These are phyloP conservation scores for Aptenodytes forsteri DNA, from an alignment of 2,113 vertebrate species.

Conservation along the genomic window DNA sequence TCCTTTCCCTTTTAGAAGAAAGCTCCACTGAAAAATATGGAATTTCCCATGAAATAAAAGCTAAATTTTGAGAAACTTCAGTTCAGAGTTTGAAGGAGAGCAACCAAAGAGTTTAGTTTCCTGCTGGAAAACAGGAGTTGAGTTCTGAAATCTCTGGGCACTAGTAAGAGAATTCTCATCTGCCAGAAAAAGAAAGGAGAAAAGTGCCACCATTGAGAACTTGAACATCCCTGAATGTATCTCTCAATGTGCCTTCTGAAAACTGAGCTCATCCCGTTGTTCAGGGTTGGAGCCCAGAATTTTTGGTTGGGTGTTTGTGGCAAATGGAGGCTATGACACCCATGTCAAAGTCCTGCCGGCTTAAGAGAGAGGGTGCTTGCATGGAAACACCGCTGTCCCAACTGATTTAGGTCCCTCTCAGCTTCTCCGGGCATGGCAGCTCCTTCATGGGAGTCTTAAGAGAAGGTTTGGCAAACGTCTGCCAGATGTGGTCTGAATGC, in stretches of 20 bases:
- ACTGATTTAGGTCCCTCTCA: not conserved
- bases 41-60: not conserved
- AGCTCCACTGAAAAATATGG: not conserved
- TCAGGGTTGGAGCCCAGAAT: not conserved
- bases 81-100: not conserved
- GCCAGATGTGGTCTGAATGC: not conserved
- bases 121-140: not conserved
- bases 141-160: not conserved
- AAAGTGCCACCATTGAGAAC: not conserved
- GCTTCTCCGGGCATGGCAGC: not conserved
- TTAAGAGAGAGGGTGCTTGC: not conserved
- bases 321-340: not conserved
- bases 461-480: not conserved
- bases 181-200: not conserved
- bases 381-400: accelerated
- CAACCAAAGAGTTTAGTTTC: not conserved
- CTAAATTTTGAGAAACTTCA: not conserved
- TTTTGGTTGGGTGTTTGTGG: not conserved
- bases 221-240: not conserved
- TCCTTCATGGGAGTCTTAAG: not conserved
- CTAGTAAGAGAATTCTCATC: not conserved
- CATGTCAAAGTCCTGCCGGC: accelerated
- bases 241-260: not conserved
- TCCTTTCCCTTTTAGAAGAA: not conserved
- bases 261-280: not conserved